Percentiles rank a stretch among this genome's conserved stretches.
These are phyloP conservation scores for Drosophila affinis DNA, from an alignment of 2,888 invertebrate genomes.

Conservation along the genomic window DNA sequence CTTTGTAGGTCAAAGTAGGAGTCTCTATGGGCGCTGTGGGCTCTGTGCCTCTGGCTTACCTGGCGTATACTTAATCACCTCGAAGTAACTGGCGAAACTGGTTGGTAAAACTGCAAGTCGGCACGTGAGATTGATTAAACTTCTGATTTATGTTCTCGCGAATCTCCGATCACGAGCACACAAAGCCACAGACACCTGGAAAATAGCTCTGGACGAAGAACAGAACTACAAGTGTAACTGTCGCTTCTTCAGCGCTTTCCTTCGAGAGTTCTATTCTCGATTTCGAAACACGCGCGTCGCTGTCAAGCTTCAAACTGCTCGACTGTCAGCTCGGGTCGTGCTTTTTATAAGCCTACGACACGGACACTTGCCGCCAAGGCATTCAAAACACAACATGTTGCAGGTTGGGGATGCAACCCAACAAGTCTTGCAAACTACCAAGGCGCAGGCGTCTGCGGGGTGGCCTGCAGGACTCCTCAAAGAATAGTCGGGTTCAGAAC, in stretches of 20 bases:
- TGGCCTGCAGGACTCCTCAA: neutral
- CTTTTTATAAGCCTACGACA: constrained; percentile 62
- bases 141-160: constrained; percentile 58
- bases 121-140: constrained; percentile 73
- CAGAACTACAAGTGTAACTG: constrained; percentile 24
- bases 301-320: constrained; percentile 55
- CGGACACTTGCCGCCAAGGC: constrained; percentile 46
- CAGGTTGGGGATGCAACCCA: constrained; percentile 54
- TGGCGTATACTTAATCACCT: constrained; percentile 67
- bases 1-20: constrained; percentile 63
- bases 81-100: constrained; percentile 16
- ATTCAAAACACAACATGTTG: constrained; percentile 77
- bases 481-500: constrained; percentile 44
- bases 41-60: constrained; percentile 60
- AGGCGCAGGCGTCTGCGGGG: constrained; percentile 46
- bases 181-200: constrained; percentile 23
- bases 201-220: constrained; percentile 11
- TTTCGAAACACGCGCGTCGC: constrained; percentile 58
- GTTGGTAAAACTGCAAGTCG: constrained; percentile 46
- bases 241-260: constrained; percentile 17
- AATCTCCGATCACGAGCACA: constrained; percentile 12
- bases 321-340: constrained; percentile 13
- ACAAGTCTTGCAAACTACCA: constrained; percentile 52
- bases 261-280: neutral
- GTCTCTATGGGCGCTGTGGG: constrained; percentile 19